Evolutionary conservation across 2,113 vertebrate species (phyloP).

Genomic region (Octodon degus): DNA sequence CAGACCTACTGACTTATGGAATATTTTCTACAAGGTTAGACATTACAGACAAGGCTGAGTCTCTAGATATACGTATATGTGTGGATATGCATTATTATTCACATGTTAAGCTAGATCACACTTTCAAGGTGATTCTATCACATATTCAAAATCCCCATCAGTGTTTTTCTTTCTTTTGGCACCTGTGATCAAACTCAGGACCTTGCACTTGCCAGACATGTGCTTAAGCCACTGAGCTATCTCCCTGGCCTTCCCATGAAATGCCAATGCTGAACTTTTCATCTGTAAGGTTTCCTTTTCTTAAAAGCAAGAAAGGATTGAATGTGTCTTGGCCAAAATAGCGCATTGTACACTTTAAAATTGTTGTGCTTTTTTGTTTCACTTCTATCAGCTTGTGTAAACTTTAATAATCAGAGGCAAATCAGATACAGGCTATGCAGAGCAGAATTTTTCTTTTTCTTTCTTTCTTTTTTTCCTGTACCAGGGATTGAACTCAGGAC

Average conservation of each 20-base stretch:
- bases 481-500: too few relatives aligned
- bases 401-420: not conserved
- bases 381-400: not conserved
- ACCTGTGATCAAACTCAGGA: too few relatives aligned
- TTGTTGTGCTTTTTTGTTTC: not conserved
- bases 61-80: too few relatives aligned
- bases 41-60: not conserved
- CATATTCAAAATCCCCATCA: not conserved
- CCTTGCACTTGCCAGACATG: too few relatives aligned
- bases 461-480: too few relatives aligned
- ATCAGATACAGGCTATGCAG: not conserved
- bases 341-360: not conserved
- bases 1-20: too few relatives aligned
- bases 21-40: not conserved
- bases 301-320: not conserved
- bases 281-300: not conserved
- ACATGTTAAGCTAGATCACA: not conserved
- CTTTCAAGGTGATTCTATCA: not conserved
- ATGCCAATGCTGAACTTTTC: not conserved
- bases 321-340: not conserved
- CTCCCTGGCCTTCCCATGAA: too few relatives aligned
- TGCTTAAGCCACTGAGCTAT: too few relatives aligned
- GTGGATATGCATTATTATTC: not conserved
- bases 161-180: not conserved
- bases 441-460: too few relatives aligned